Evolutionary conservation across 2,888 invertebrate genomes (phyloP), one percentile per base, ranked within the genome.

Genomic region (Liopterus haemorrhoidalis): DNA sequence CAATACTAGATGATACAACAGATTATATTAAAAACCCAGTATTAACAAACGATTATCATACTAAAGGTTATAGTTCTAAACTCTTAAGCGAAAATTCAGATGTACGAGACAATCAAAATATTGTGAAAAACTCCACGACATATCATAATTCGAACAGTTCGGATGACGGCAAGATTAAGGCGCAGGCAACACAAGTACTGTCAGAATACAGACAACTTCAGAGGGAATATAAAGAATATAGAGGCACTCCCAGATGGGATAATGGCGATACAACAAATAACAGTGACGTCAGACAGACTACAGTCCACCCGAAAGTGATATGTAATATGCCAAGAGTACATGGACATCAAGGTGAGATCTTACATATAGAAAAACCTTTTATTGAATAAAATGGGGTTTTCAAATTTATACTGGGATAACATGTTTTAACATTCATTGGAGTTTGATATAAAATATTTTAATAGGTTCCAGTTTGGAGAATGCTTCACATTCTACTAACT

Each of bases 401-500:
- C 18, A 15, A 8, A 14, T 25, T 37, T 18, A n/a, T 11, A 20
- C 35, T 35, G 39, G 21, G 22, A 42, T 8, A 14, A n/a, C 21
- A 37, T 21, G 9, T 15, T 41, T 41, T n/a, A 37, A 38, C 28
- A 9, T 8, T 38, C 16, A 19, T 20, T 41, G 6, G 9, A 22
- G 24, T 22, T 6, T 8, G 24, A 9, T 22, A 22, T 11, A 36
- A 21, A n/a, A 9, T 8, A 37, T 2, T 14, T 24, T 2, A 25
- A 9, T 35, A 57, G 56, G 49, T 41, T 56, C 57, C 16, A 52
- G 49, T 39, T 57, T 52, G n/a, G 54, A 51, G 16, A 49, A 66
- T 11, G 59, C 61, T 1, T 62, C 65, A 28, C 65, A 64, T 49
- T 70, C 71, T 33, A 81, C 80, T 65, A 84, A 84, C 72, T 83